These are phyloP conservation scores for Ia io DNA, from an alignment of 2,113 vertebrate species.

Conservation along the genomic window DNA sequence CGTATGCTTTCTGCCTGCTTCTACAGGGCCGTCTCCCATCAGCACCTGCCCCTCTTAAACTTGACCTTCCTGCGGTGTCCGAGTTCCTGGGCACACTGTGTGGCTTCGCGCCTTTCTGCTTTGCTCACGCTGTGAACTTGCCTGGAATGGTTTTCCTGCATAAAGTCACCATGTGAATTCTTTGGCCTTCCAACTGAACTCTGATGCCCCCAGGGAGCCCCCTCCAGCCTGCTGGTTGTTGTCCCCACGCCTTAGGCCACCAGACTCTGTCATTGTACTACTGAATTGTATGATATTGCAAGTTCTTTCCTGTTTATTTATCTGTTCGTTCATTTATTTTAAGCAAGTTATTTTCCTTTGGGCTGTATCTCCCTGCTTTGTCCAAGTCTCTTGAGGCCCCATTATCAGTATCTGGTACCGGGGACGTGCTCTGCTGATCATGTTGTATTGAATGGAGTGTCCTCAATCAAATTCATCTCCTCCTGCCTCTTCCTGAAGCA, in stretches of 20 bases:
- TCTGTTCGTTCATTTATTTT: too few species aligned
- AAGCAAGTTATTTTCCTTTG: too few species aligned
- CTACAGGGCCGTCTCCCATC: neutral
- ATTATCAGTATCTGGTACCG: neutral
- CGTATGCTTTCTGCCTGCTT: neutral
- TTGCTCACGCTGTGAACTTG: neutral
- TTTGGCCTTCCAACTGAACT: neutral
- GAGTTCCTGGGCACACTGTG: neutral
- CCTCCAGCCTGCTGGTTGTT: neutral
- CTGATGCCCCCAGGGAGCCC: neutral
- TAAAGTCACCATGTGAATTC: neutral
- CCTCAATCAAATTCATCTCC: neutral
- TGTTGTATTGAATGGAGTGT: neutral
- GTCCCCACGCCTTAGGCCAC: neutral
- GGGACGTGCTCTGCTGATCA: rapidly evolving
- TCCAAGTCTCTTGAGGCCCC: neutral
- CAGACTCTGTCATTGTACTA: neutral
- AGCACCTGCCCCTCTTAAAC: neutral
- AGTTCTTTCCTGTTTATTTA: too few species aligned
- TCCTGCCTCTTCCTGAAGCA: neutral
- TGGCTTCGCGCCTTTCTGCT: neutral
- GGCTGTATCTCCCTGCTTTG: neutral
- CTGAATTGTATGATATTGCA: neutral
- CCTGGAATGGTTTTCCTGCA: neutral
- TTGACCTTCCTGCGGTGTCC: neutral